A percentile compares a stretch with the other conserved stretches of the same genome.
Conservation (phyloP, 2,888 invertebrate genomes). For the Cosmorhoe ocellata region DNA sequence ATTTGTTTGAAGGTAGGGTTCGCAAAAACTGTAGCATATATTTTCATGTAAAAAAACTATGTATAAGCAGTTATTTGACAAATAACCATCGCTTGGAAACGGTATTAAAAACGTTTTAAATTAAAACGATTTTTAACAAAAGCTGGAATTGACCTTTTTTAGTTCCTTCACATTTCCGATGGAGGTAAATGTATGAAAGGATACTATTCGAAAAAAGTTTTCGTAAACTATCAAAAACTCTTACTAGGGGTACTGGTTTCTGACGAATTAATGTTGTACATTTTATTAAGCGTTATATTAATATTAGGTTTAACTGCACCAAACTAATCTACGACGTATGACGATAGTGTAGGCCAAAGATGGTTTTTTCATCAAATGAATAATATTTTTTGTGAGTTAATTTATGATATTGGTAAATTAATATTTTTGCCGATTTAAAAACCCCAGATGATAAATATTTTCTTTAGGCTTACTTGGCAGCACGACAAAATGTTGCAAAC, state of each 20-base stretch:
- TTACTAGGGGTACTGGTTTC: too few relatives aligned
- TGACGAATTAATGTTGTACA: slow-evolving; percentile 30
- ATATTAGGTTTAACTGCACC: slow-evolving; percentile 50
- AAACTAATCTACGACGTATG: slow-evolving; percentile 61
- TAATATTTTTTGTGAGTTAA: slow-evolving; percentile 62
- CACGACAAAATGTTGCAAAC: too few relatives aligned
- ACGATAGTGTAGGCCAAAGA: slow-evolving; percentile 76
- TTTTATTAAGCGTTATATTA: slow-evolving; percentile 19
- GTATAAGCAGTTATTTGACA: background rate
- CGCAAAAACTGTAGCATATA: background rate
- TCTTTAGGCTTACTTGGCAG: too few relatives aligned
- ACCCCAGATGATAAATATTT: background rate
- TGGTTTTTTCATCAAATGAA: slow-evolving; percentile 79
- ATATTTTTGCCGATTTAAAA: slow-evolving; percentile 9
- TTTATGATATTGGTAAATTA: slow-evolving; percentile 61
- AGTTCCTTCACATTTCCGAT: background rate
- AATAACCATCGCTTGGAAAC: background rate
- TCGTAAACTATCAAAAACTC: too few relatives aligned
- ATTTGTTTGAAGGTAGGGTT: slow-evolving; percentile 3
- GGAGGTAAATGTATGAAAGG: too few relatives aligned
- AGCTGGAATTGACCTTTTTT: too few relatives aligned
- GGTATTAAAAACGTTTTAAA: background rate
- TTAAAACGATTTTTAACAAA: too few relatives aligned
- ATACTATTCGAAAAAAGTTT: too few relatives aligned
- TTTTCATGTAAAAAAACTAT: background rate